phyloP scores from a whole-genome alignment of 2,797 vertebrate species.

The Sorex maritimensis region DNA sequence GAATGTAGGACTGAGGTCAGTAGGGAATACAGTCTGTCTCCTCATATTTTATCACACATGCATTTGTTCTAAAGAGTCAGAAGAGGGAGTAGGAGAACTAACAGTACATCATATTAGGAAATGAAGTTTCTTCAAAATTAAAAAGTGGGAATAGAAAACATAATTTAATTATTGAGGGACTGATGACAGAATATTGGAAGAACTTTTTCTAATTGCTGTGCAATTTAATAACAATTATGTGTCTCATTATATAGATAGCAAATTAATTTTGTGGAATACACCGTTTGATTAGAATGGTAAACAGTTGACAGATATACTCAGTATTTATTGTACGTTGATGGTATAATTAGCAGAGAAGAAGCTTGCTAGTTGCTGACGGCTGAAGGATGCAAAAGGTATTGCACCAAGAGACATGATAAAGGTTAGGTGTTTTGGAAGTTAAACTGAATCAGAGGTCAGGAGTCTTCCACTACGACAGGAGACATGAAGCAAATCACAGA shows the following conservation, averaged over 20 bases:
- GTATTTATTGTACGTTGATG: constrained; percentile 65
- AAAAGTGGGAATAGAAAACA: constrained; percentile 21
- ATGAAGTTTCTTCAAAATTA: constrained; percentile 36
- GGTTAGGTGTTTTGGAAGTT: background rate
- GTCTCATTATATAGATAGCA: constrained; percentile 65
- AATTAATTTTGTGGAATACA: constrained; percentile 66
- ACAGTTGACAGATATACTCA: constrained; percentile 16
- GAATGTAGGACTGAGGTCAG: background rate
- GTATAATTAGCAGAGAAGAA: constrained; percentile 55
- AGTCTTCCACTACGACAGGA: background rate
- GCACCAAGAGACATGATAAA: background rate
- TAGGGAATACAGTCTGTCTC: background rate
- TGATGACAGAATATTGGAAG: constrained; percentile 44
- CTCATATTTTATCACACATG: constrained; percentile 19
- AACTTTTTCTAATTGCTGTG: constrained; percentile 59
- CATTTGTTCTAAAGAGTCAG: constrained; percentile 63
- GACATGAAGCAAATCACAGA: background rate
- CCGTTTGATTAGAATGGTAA: constrained; percentile 64
- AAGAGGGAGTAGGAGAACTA: constrained; percentile 29
- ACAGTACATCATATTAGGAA: background rate
- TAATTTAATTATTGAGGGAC: constrained; percentile 29
- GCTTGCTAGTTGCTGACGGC: background rate
- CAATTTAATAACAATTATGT: constrained; percentile 62
- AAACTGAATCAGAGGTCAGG: background rate
- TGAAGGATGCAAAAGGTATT: background rate